phyloP scores from a whole-genome alignment of 2,888 invertebrate genomes.

The Leptinotarsa haldemani region DNA sequence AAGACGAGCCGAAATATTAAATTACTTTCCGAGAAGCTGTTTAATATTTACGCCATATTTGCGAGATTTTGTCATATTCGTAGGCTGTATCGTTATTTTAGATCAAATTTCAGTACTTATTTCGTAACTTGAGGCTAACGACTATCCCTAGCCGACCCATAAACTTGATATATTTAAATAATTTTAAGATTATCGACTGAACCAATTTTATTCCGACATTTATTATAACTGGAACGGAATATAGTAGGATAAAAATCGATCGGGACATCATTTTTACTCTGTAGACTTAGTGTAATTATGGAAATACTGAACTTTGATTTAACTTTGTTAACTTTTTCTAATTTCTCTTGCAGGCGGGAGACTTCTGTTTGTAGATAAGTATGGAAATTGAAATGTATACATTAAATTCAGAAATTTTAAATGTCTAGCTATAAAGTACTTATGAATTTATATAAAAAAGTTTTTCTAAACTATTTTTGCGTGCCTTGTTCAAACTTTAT shows the following conservation, averaged over 20 bases:
- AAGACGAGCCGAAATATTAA: slow-evolving; percentile 13
- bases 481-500: slow-evolving; percentile 63
- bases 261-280: slow-evolving; percentile 22
- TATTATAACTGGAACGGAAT: slow-evolving; percentile 27
- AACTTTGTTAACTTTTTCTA: slow-evolving; percentile 42
- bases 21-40: slow-evolving; percentile 9
- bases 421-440: slow-evolving; percentile 54
- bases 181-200: slow-evolving; percentile 39
- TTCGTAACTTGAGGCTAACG: slow-evolving; percentile 24
- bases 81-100: slow-evolving; percentile 36
- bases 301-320: slow-evolving; percentile 43
- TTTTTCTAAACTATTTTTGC: slow-evolving; percentile 63
- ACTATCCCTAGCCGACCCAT: slow-evolving; percentile 23
- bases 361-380: slow-evolving; percentile 42
- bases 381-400: slow-evolving; percentile 38
- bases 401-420: slow-evolving; percentile 51
- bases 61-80: slow-evolving; percentile 33
- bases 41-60: slow-evolving; percentile 24
- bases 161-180: slow-evolving; percentile 36
- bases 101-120: slow-evolving; percentile 44
- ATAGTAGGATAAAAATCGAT: slow-evolving; percentile 27
- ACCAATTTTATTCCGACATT: slow-evolving; percentile 33
- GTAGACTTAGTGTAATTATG: slow-evolving; percentile 19
- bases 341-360: slow-evolving; percentile 54
- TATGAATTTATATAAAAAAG: slow-evolving; percentile 51